Conservation (phyloP, 2,113 vertebrate genomes). For the Pomatorhinus ruficollis region DNA sequence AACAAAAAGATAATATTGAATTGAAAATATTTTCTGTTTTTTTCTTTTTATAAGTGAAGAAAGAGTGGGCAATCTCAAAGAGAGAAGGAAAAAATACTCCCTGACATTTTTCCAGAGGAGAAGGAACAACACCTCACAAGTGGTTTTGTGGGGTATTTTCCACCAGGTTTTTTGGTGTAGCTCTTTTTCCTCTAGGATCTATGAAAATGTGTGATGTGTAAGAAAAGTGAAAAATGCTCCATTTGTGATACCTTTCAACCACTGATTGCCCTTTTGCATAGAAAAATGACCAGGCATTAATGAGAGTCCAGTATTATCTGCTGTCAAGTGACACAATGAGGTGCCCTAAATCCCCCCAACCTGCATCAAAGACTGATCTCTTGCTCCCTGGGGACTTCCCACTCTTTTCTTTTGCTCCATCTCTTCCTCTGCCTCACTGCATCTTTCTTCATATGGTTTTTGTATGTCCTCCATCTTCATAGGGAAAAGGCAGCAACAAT, state of each 20-base stretch:
- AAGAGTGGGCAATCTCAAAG: neutral
- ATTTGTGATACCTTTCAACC: neutral
- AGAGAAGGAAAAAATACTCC: neutral
- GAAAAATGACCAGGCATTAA: neutral
- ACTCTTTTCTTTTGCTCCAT: neutral
- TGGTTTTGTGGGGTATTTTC: neutral
- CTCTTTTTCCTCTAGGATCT: neutral
- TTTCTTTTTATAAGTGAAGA: neutral
- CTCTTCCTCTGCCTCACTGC: neutral
- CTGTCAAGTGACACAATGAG: neutral
- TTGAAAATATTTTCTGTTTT: neutral
- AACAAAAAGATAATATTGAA: neutral
- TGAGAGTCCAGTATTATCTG: neutral
- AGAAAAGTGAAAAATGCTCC: neutral
- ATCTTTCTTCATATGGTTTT: neutral
- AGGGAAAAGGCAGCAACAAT: neutral
- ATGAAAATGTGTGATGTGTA: neutral
- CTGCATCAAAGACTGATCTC: neutral
- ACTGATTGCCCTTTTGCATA: neutral
- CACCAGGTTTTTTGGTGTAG: neutral
- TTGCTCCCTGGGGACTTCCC: fast-evolving
- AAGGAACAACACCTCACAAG: neutral
- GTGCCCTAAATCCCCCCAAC: fast-evolving
- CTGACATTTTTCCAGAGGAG: neutral
- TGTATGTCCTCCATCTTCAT: neutral